These are phyloP conservation scores for Anas flavirostris DNA, from an alignment of 2,797 vertebrate species.

Conservation along the genomic window DNA sequence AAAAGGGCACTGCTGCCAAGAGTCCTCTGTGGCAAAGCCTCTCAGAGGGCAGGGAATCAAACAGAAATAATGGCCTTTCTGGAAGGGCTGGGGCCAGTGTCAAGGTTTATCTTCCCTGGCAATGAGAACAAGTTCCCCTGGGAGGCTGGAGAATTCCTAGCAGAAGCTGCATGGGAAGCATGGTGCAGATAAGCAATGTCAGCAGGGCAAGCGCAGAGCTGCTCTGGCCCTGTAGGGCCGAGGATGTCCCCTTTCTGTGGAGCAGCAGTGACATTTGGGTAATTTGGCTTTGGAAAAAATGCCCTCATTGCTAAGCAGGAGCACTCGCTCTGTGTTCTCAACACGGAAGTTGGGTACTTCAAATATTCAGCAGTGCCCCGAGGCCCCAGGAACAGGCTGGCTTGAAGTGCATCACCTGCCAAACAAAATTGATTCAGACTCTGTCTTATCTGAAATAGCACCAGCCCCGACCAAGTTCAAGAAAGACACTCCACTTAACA, in stretches of 20 bases:
- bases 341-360: background rate
- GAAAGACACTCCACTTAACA: constrained; percentile 26
- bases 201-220: background rate
- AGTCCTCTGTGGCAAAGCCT: background rate
- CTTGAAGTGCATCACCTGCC: constrained; percentile 41
- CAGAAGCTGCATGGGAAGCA: background rate
- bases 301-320: background rate
- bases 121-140: background rate
- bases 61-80: background rate
- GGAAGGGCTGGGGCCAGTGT: background rate
- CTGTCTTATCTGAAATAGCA: constrained; percentile 51
- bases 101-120: background rate
- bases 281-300: background rate
- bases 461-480: background rate
- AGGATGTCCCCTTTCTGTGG: background rate
- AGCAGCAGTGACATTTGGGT: accelerated
- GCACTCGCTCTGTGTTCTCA: background rate
- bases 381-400: background rate
- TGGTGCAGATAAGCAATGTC: accelerated
- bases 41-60: background rate
- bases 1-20: background rate
- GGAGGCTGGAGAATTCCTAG: background rate
- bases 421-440: constrained; percentile 51
- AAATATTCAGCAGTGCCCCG: background rate
- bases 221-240: accelerated